phyloP scores from a whole-genome alignment of 1,140 invertebrate species.

The Papilio dardanus region DNA sequence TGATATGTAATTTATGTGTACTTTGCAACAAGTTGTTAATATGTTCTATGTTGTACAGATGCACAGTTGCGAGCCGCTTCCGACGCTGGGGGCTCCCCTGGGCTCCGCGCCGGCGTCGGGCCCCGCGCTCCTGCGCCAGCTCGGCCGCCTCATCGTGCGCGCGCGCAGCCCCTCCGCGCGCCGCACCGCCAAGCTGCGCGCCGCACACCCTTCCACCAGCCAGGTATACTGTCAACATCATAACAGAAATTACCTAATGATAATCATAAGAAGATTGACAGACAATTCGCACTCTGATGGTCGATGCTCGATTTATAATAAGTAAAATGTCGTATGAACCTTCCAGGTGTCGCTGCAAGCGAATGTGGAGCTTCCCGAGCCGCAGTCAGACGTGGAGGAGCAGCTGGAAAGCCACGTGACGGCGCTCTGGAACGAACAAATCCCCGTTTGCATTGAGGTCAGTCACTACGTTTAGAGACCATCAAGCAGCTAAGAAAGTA shows the following conservation, averaged over 20 bases:
- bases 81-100: slow-evolving; percentile 54
- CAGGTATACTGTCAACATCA: slow-evolving; percentile 50
- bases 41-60: slow-evolving; percentile 53
- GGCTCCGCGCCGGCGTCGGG: slow-evolving; percentile 59
- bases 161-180: slow-evolving; percentile 58
- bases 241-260: too few relatives aligned
- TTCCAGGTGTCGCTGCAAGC: slow-evolving; percentile 66
- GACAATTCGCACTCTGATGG: too few relatives aligned
- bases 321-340: not conserved
- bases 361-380: slow-evolving; percentile 54
- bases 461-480: slow-evolving; percentile 35
- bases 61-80: slow-evolving; percentile 74
- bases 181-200: slow-evolving; percentile 48
- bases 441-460: slow-evolving; percentile 78
- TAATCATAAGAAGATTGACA: too few relatives aligned
- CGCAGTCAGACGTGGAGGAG: slow-evolving; percentile 56
- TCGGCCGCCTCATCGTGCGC: slow-evolving; percentile 76
- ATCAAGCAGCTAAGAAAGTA: too few relatives aligned
- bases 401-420: slow-evolving; percentile 68
- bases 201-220: slow-evolving; percentile 61
- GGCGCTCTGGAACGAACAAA: slow-evolving; percentile 76
- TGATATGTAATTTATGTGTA: not conserved
- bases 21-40: not conserved
- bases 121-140: slow-evolving; percentile 68
- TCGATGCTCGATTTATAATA: not conserved